These are phyloP conservation scores for Dugesia japonica DNA, from an alignment of 2,888 invertebrate species.

Conservation along the genomic window DNA sequence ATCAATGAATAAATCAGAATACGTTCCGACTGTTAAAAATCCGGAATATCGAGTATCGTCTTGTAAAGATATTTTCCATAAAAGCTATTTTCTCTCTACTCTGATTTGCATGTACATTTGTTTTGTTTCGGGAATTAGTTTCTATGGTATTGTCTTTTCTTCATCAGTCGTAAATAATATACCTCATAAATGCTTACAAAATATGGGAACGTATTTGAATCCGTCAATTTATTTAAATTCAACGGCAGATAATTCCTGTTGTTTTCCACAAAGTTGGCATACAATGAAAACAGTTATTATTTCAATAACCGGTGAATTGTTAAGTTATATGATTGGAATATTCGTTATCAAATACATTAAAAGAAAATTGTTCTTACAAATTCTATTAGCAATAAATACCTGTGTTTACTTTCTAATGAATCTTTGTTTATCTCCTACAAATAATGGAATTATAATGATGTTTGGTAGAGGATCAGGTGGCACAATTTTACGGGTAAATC, in stretches of 20 bases:
- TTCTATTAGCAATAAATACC: neutral
- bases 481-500: neutral
- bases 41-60: neutral
- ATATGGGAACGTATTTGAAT: neutral
- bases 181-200: neutral
- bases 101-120: neutral
- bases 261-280: neutral
- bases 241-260: neutral
- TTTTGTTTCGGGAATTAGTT: neutral
- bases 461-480: neutral
- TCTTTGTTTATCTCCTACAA: neutral
- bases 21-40: neutral
- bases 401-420: neutral
- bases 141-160: neutral
- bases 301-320: neutral
- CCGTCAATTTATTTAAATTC: neutral
- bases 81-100: neutral
- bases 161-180: neutral
- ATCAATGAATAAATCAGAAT: neutral
- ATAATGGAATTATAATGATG: slow-evolving; percentile 6
- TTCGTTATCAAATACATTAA: neutral
- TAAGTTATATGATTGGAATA: neutral
- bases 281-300: neutral
- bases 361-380: neutral
- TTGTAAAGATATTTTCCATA: neutral